Conservation (phyloP, 2,113 vertebrate species). For the Poeciliopsis retropinna region DNA sequence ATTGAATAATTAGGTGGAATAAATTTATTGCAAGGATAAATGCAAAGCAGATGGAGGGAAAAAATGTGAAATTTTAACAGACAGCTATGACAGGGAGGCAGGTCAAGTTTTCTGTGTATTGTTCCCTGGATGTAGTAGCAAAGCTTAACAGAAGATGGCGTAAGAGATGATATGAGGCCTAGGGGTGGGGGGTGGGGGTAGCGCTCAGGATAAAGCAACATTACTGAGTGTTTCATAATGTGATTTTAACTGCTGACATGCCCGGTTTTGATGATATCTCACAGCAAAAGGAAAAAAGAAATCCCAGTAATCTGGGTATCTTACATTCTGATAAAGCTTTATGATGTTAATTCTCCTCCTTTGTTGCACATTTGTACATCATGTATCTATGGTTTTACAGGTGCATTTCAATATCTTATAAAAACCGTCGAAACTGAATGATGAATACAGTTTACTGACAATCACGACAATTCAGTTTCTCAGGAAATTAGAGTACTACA, state of each 20-base stretch:
- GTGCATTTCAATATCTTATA: not conserved
- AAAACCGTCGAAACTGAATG: not conserved
- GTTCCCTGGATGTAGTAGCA: constrained; percentile 40
- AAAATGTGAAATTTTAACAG: constrained; percentile 24
- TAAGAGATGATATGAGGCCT: constrained; percentile 51
- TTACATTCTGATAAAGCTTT: not conserved
- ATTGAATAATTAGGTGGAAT: constrained; percentile 73
- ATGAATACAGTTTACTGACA: not conserved
- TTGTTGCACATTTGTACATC: constrained; percentile 12
- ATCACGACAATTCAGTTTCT: not conserved
- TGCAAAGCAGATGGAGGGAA: constrained; percentile 49
- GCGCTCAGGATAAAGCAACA: constrained; percentile 43
- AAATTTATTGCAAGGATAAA: constrained; percentile 57
- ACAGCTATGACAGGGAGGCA: constrained; percentile 21
- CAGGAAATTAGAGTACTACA: not conserved
- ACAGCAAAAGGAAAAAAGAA: constrained; percentile 3
- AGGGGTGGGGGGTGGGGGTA: constrained; percentile 13
- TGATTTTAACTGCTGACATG: constrained; percentile 23
- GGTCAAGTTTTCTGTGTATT: constrained; percentile 11
- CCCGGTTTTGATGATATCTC: constrained; percentile 1
- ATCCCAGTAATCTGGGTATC: not conserved
- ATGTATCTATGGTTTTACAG: not conserved
- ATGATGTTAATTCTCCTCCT: not conserved
- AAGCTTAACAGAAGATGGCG: constrained; percentile 75
- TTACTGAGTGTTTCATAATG: constrained; percentile 32